These are phyloP conservation scores for Sardina pilchardus DNA, from an alignment of 2,113 vertebrate genomes.

Conservation along the genomic window DNA sequence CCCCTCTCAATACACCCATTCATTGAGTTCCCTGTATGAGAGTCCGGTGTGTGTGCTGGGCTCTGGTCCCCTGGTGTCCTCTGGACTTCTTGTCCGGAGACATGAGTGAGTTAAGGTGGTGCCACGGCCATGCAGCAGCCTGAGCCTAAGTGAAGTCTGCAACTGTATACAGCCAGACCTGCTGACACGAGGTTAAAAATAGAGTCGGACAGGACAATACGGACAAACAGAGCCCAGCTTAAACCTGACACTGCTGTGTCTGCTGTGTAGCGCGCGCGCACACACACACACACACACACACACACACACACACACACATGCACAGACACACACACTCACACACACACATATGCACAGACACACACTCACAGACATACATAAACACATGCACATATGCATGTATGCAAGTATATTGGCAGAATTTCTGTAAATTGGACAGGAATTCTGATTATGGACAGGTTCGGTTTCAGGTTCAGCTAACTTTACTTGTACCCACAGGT, in stretches of 20 bases:
- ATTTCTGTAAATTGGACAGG: neutral
- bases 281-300: neutral
- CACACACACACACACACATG: neutral
- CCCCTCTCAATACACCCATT: neutral
- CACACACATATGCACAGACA: too few relatives aligned
- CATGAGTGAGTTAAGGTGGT: slow-evolving; percentile 31
- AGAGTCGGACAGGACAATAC: slow-evolving; percentile 60
- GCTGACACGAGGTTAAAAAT: slow-evolving; percentile 74
- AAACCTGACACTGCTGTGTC: slow-evolving; percentile 58
- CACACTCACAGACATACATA: too few relatives aligned
- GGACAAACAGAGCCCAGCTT: slow-evolving; percentile 36
- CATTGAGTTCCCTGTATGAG: neutral
- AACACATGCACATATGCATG: too few relatives aligned
- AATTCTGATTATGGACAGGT: too few relatives aligned
- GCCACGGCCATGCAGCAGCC: slow-evolving; percentile 58
- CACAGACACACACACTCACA: neutral
- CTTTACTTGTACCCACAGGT: too few relatives aligned
- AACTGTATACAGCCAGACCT: slow-evolving; percentile 64
- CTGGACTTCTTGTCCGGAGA: neutral
- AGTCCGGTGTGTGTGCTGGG: neutral
- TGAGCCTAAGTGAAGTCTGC: slow-evolving; percentile 57
- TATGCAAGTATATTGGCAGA: neutral
- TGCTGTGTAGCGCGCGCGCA: slow-evolving; percentile 1
- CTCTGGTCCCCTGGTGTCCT: neutral
- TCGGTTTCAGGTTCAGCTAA: too few relatives aligned